Evolutionary conservation across 2,888 invertebrate species (phyloP).

Genomic region (Dryobotodes eremita): DNA sequence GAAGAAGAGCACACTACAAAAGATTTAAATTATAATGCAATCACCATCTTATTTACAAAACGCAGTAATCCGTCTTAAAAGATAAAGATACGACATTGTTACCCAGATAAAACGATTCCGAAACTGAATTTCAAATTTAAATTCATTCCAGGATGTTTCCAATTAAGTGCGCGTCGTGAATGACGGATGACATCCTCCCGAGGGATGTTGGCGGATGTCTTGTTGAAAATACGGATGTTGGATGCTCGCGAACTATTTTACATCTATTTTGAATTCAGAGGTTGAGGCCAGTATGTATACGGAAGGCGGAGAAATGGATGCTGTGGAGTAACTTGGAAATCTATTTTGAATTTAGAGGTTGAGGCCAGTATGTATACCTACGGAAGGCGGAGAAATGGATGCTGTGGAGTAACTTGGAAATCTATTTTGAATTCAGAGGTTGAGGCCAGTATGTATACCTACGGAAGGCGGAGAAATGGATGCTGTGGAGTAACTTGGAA

Average conservation of each 20-base stretch:
- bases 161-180: conserved; percentile 83
- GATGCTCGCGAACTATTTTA: conserved; percentile 47
- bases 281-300: neutral
- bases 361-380: no score
- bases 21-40: conserved; percentile 23
- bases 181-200: conserved; percentile 81
- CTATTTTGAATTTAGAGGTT: no score
- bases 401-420: no score
- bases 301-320: neutral
- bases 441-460: no score
- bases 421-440: no score
- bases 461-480: no score
- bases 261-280: conserved; percentile 33
- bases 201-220: conserved; percentile 49
- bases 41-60: conserved; percentile 20
- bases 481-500: no score
- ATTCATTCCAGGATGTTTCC: conserved; percentile 80
- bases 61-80: conserved; percentile 39
- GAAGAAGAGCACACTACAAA: neutral
- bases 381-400: no score
- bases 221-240: conserved; percentile 52
- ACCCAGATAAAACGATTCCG: conserved; percentile 65
- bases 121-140: conserved; percentile 80
- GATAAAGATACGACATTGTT: conserved; percentile 45
- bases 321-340: no score